A percentile compares a stretch with the other conserved stretches of the same genome.
These are phyloP conservation scores for Plotosus lineatus DNA, from an alignment of 2,113 vertebrate genomes.

Conservation along the genomic window DNA sequence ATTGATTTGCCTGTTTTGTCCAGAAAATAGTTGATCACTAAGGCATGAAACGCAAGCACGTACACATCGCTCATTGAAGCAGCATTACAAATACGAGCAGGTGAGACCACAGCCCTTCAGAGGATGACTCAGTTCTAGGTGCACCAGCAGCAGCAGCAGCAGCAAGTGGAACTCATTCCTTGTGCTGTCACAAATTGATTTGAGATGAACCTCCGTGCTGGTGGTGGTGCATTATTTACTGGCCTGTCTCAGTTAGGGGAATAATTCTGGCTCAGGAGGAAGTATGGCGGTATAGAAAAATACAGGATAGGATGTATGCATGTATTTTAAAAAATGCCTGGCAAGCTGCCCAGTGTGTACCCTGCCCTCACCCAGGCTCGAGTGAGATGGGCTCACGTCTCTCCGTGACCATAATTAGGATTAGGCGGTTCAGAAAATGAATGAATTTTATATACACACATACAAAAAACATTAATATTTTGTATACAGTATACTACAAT, in stretches of 20 bases:
- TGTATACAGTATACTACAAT: too few relatives aligned
- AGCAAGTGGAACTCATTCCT: neutral
- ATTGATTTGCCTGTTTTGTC: neutral
- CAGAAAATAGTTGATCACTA: neutral
- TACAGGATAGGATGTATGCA: too few relatives aligned
- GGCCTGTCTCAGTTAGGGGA: neutral
- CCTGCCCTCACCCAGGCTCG: too few relatives aligned
- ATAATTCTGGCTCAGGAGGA: neutral
- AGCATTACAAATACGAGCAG: neutral
- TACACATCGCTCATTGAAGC: slow-evolving; percentile 16
- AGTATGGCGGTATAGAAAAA: neutral
- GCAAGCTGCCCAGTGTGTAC: too few relatives aligned
- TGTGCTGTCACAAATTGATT: slow-evolving; percentile 4
- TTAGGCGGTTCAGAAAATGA: too few relatives aligned
- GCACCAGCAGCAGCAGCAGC: neutral
- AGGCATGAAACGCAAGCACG: slow-evolving; percentile 4
- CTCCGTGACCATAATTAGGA: too few relatives aligned
- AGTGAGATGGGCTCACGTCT: too few relatives aligned
- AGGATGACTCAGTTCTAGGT: slow-evolving; percentile 21
- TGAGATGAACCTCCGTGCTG: neutral
- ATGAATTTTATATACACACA: too few relatives aligned
- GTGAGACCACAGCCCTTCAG: neutral
- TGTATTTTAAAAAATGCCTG: too few relatives aligned
- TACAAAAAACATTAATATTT: too few relatives aligned
- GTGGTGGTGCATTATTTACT: neutral